Base-by-base conservation (phyloP, 2,113 vertebrate species). In the Crotophaga sulcirostris region DNA sequence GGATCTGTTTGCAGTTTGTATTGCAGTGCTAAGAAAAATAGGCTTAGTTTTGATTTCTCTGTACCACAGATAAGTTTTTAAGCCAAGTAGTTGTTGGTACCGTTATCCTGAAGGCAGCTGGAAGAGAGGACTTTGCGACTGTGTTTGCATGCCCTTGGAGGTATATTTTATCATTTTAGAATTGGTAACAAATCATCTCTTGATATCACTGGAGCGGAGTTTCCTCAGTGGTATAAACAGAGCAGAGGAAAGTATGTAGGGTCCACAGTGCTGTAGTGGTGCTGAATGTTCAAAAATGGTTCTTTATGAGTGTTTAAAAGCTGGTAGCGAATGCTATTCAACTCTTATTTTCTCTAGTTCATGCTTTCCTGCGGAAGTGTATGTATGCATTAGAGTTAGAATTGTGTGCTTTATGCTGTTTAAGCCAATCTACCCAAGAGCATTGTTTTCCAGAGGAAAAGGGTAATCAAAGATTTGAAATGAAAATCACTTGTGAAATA, bases 401-500 rank as follows among this genome's bases (percentile, higher is more conserved):
- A 42, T 44, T 91, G 36, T 49, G 16, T 25, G 26, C 70, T 68
- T 62, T 87, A 58, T 47, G 45, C 45, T 78, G 26, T 64, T 82
- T 7, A 40, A 81, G n/a, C 25, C 83, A 36, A 4, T 78, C 47
- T 90, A 42, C 69, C 34, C 33, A 67, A 84, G 76, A 82, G 6
- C 42, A 38, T 33, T 84, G 66, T 87, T 95, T 93, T 84, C 77
- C 70, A 63, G 44, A 94, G 77, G 58, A 91, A 84, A 86, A 58
- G 64, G 21, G 10, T 68, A 59, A 86, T 88, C 38, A 86, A 38
- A 87, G 55, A 64, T 84, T 59, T 63, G 52, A 86, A 92, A 93
- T 78, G 17, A 90, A 94, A 93, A 85, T 93, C 16, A 72, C 33
- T 78, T 87, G 63, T 86, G 76, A 89, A 89, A 90, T 95, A 84